A percentile compares a stretch with the other conserved stretches of the same genome.
Conservation (phyloP, 2,113 vertebrate genomes). For the Macrotis lagotis region DNA sequence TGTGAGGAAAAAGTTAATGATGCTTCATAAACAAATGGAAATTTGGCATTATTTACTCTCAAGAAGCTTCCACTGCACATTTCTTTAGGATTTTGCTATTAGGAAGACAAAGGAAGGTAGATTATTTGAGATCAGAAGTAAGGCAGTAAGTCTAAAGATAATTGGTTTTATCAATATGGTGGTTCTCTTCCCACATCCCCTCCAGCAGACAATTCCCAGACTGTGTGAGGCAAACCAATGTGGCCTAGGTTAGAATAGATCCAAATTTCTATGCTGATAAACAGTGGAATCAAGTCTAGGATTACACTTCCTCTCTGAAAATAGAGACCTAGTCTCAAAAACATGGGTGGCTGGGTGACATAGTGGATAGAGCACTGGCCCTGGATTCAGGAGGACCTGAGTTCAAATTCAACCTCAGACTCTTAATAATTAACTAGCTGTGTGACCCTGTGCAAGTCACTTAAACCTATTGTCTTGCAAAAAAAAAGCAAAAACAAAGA, state of each 20-base stretch:
- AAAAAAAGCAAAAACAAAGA: no score
- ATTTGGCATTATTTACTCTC: neutral
- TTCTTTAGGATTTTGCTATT: neutral
- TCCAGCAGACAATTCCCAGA: neutral
- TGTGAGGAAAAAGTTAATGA: neutral
- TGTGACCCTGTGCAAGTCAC: no score
- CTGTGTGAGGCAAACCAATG: neutral
- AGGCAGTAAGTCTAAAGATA: neutral
- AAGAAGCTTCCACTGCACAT: neutral
- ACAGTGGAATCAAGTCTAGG: no score
- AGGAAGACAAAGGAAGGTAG: neutral
- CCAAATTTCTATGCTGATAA: no score
- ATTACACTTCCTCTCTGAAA: no score
- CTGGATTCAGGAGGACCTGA: no score
- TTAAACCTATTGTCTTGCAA: no score
- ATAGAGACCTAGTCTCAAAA: no score
- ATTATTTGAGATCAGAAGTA: neutral
- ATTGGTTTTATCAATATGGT: neutral
- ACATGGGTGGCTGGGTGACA: no score
- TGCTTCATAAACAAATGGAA: neutral
- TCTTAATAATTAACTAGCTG: no score
- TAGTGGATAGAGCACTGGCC: no score
- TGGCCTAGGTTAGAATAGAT: neutral
- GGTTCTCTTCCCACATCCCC: neutral
- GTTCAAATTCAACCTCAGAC: no score